phyloP scores from a whole-genome alignment of 2,888 invertebrate genomes.

The Tenthredo notha region DNA sequence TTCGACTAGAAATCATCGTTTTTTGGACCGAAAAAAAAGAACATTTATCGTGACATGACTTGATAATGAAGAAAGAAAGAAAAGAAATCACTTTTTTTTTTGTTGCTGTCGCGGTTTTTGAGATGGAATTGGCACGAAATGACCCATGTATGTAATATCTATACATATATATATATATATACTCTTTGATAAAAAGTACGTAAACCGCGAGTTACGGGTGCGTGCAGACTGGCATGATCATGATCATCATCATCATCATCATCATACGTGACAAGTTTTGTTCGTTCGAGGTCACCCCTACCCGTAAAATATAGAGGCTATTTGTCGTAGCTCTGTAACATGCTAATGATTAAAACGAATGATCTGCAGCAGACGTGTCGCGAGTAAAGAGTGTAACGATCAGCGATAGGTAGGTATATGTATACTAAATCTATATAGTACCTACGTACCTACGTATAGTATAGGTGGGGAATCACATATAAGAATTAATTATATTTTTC shows the following conservation, averaged over 20 bases:
- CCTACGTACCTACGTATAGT: too few species aligned
- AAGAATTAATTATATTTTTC: too few species aligned
- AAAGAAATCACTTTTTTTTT: not conserved
- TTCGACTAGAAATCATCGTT: too few species aligned
- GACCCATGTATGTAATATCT: not conserved
- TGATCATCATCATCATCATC: not conserved
- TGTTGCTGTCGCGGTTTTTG: too few species aligned
- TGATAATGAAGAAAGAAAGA: not conserved
- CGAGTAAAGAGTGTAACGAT: not conserved
- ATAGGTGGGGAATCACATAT: too few species aligned
- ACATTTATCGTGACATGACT: too few species aligned
- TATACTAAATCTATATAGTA: not conserved
- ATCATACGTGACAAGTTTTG: constrained; percentile 4
- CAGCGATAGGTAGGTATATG: not conserved
- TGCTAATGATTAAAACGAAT: constrained; percentile 22
- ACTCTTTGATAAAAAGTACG: not conserved
- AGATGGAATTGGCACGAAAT: too few species aligned
- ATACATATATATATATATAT: not conserved
- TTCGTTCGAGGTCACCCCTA: constrained; percentile 14
- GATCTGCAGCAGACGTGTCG: not conserved
- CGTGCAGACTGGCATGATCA: not conserved
- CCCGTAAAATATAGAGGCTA: constrained; percentile 1
- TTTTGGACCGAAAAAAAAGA: too few species aligned
- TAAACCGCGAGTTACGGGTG: not conserved
- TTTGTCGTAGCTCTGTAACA: constrained; percentile 13